Conservation (phyloP, 2,888 invertebrate species). For the Coremacera marginata region DNA sequence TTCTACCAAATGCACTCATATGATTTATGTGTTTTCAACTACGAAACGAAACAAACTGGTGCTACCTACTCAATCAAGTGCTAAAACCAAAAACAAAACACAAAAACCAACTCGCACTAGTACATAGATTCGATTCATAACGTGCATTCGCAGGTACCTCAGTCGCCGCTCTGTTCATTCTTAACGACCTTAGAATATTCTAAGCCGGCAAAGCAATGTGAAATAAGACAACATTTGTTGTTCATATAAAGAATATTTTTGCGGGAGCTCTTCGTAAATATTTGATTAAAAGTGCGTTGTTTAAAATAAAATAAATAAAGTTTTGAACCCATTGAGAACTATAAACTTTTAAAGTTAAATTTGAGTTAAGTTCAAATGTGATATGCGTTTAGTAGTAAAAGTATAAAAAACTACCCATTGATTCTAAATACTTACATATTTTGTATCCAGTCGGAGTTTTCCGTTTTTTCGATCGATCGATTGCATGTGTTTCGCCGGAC, state of each 20-base stretch:
- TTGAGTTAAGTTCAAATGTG: background rate
- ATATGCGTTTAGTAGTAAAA: too few relatives aligned
- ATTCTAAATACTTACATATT: background rate
- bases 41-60: background rate
- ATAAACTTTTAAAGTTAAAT: background rate
- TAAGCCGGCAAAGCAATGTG: background rate
- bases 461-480: background rate
- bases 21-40: background rate
- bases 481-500: slow-evolving; percentile 20
- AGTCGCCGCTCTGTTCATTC: background rate
- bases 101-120: too few relatives aligned
- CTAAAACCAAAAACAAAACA: too few relatives aligned
- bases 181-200: background rate
- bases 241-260: too few relatives aligned
- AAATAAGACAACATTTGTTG: background rate
- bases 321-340: background rate
- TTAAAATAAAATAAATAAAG: too few relatives aligned
- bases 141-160: slow-evolving; percentile 27
- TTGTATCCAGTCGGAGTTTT: background rate
- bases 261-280: too few relatives aligned
- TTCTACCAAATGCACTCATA: background rate
- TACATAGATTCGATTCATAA: background rate
- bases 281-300: too few relatives aligned
- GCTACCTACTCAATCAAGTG: slow-evolving; percentile 16
- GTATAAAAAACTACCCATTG: too few relatives aligned